A percentile compares a stretch with the other conserved stretches of the same genome.
phyloP scores from a whole-genome alignment of 2,797 vertebrate genomes.

The Phaenicophaeus curvirostris region DNA sequence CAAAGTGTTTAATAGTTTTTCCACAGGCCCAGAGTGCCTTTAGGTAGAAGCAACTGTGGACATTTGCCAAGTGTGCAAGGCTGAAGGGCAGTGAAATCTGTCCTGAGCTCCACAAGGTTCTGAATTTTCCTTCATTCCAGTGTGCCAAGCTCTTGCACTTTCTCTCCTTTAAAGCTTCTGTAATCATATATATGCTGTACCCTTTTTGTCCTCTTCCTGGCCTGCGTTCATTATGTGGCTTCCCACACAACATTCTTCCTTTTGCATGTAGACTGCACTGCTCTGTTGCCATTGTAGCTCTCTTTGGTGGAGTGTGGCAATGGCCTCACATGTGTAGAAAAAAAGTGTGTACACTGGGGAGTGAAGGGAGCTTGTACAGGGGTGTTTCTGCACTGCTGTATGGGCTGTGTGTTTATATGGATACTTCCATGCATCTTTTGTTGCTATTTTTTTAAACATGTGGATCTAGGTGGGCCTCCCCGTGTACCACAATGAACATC shows the following conservation, averaged over 20 bases:
- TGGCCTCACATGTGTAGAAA: not conserved
- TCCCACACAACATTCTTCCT: not conserved
- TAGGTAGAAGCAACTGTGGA: not conserved
- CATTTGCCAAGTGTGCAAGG: not conserved
- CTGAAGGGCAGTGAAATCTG: not conserved
- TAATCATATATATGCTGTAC: not conserved
- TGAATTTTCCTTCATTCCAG: not conserved
- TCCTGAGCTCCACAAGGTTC: not conserved
- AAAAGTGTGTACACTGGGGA: not conserved
- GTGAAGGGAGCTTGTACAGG: fast-evolving
- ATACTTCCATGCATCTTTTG: not conserved
- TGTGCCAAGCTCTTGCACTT: not conserved
- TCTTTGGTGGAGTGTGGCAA: not conserved
- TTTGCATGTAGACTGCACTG: not conserved
- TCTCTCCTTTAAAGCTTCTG: not conserved
- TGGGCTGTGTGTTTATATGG: not conserved
- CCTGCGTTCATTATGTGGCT: not conserved
- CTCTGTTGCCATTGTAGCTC: not conserved
- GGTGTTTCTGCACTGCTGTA: not conserved
- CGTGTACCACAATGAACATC: too few species aligned
- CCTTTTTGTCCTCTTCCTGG: not conserved
- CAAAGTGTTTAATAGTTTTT: not conserved
- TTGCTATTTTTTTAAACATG: not conserved
- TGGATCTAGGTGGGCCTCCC: not conserved
- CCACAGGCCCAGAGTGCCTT: not conserved